These are phyloP conservation scores for Tipula confusa DNA, from an alignment of 2,888 invertebrate genomes.

Conservation along the genomic window DNA sequence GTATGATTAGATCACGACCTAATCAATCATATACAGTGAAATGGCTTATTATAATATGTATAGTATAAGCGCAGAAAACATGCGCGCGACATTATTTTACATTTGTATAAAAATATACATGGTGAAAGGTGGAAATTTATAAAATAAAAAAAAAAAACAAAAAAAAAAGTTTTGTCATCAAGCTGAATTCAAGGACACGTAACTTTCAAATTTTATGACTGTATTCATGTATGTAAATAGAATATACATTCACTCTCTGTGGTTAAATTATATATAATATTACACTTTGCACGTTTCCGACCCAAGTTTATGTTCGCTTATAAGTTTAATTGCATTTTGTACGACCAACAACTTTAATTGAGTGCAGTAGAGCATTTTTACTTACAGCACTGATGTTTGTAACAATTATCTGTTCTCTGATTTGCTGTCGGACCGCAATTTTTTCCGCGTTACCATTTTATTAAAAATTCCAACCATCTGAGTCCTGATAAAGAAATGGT, in stretches of 20 bases:
- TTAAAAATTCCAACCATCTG: no score
- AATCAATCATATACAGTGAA: background rate
- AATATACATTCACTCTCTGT: background rate
- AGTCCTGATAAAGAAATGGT: no score
- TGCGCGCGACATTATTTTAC: background rate
- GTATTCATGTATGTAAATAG: background rate
- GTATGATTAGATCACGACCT: background rate
- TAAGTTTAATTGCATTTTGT: background rate
- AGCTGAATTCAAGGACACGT: background rate
- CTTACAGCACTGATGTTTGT: no score
- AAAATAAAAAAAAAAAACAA: no score
- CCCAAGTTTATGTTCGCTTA: background rate
- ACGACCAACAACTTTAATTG: background rate
- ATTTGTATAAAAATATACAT: background rate
- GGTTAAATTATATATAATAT: background rate
- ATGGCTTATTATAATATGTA: background rate
- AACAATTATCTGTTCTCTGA: no score
- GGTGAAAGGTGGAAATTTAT: constrained; percentile 12
- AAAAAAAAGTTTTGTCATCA: background rate
- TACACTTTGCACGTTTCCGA: background rate
- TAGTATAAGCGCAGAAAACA: background rate
- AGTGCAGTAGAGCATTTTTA: no score
- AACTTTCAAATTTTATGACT: background rate
- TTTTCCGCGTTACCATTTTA: no score
- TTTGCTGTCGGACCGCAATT: no score